These are phyloP conservation scores for Epizoanthus rinbou DNA, from an alignment of 92 coral and sea anemone species.

Conservation along the genomic window DNA sequence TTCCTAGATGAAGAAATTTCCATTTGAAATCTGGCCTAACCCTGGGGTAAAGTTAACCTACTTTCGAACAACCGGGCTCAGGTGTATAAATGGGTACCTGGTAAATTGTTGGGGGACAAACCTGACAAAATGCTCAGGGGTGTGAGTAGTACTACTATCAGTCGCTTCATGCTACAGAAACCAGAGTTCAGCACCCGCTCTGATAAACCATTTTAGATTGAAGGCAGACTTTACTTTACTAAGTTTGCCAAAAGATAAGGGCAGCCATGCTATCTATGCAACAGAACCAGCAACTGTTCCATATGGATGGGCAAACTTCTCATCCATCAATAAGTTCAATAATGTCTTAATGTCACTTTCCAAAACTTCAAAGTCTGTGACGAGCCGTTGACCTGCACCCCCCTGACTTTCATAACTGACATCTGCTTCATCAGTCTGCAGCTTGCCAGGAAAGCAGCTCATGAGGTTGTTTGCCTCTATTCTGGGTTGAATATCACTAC, in stretches of 20 bases:
- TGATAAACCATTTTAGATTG: no score
- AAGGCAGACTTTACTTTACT: no score
- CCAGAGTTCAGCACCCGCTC: no score
- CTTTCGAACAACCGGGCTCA: no score
- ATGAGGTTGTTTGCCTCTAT: slow-evolving; percentile 7
- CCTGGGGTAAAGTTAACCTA: no score
- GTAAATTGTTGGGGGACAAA: no score
- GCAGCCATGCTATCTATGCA: slow-evolving; percentile 53
- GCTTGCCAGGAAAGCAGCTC: neutral
- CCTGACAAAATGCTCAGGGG: no score
- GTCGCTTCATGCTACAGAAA: no score
- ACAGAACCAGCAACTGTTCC: slow-evolving; percentile 98
- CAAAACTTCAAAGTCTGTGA: slow-evolving; percentile 74
- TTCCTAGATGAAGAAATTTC: no score
- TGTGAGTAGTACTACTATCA: no score
- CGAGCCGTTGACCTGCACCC: neutral
- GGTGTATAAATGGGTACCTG: no score
- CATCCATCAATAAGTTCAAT: slow-evolving; percentile 82
- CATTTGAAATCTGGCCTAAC: no score
- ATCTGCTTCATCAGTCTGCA: neutral
- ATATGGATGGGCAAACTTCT: slow-evolving; percentile 98
- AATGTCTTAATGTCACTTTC: slow-evolving; percentile 74
- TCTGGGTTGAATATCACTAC: slow-evolving; percentile 35
- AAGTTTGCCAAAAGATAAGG: slow-evolving; percentile 45
- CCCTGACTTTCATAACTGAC: neutral